These are phyloP conservation scores for Microctenopoma steveboyesi DNA, from an alignment of 2,797 vertebrate genomes.

Conservation along the genomic window DNA sequence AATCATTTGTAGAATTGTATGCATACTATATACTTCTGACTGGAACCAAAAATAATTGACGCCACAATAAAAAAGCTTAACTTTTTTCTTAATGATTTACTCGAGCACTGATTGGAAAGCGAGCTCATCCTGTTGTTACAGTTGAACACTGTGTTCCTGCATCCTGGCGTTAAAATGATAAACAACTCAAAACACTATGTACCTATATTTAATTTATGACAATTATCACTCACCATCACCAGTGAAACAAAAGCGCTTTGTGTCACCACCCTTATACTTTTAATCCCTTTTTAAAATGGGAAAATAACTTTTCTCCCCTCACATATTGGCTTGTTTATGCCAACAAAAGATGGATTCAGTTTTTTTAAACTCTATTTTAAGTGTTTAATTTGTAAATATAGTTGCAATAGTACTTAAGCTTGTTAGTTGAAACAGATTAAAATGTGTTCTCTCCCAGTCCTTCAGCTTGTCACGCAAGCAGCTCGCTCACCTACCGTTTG, in stretches of 20 bases:
- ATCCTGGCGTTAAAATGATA: not conserved
- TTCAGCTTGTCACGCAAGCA: not conserved
- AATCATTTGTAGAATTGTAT: not conserved
- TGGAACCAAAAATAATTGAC: not conserved
- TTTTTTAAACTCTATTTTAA: too few species aligned
- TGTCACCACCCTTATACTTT: not conserved
- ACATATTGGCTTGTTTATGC: too few species aligned
- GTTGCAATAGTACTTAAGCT: too few species aligned
- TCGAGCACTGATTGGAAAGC: not conserved
- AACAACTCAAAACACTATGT: not conserved
- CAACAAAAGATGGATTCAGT: too few species aligned
- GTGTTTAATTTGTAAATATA: too few species aligned
- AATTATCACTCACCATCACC: not conserved
- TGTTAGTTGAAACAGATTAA: not conserved
- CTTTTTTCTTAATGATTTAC: not conserved
- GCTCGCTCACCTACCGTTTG: not conserved
- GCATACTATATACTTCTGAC: not conserved
- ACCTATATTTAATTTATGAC: not conserved
- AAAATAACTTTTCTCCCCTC: too few species aligned
- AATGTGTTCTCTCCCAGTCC: not conserved
- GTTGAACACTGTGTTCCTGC: not conserved
- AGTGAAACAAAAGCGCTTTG: not conserved
- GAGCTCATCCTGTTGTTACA: not conserved
- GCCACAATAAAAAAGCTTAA: not conserved
- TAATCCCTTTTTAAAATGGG: not conserved